Evolutionary conservation across 2,888 invertebrate species (phyloP).

Genomic region (Neocrepidodera transversa): DNA sequence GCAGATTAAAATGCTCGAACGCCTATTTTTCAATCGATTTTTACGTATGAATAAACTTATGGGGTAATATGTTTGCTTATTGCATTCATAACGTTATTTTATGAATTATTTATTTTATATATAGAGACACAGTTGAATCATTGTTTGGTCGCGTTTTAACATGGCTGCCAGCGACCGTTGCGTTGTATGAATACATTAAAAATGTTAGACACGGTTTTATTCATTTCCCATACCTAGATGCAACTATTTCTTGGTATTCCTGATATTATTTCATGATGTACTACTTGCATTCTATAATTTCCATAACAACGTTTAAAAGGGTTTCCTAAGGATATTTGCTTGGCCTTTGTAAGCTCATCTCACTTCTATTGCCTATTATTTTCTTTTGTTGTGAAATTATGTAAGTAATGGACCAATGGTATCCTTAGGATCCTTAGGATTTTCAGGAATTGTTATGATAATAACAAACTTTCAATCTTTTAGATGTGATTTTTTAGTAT

Average conservation of each 20-base stretch:
- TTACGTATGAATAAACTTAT: slow-evolving; percentile 7
- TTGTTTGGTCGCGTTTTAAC: slow-evolving; percentile 25
- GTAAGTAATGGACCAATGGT: too few relatives aligned
- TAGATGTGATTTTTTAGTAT: too few relatives aligned
- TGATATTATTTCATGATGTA: background rate
- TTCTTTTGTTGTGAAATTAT: too few relatives aligned
- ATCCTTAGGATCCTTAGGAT: too few relatives aligned
- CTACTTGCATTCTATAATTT: background rate
- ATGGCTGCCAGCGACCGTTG: slow-evolving; percentile 8
- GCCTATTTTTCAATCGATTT: slow-evolving; percentile 46
- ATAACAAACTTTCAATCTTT: too few relatives aligned
- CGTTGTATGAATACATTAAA: slow-evolving; percentile 21
- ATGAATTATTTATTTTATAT: slow-evolving; percentile 26
- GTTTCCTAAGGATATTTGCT: background rate
- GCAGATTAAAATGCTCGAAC: slow-evolving; percentile 57
- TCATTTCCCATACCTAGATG: background rate
- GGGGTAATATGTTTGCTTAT: slow-evolving; percentile 11
- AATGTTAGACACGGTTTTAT: slow-evolving; percentile 15
- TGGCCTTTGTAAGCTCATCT: too few relatives aligned
- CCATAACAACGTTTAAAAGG: background rate
- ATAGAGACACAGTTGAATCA: slow-evolving; percentile 19
- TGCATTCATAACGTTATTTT: slow-evolving; percentile 21
- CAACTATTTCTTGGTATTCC: background rate
- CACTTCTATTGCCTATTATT: too few relatives aligned
- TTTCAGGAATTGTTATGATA: too few relatives aligned